phyloP scores from a whole-genome alignment of 2,113 vertebrate genomes.

The Notothenia rossii region DNA sequence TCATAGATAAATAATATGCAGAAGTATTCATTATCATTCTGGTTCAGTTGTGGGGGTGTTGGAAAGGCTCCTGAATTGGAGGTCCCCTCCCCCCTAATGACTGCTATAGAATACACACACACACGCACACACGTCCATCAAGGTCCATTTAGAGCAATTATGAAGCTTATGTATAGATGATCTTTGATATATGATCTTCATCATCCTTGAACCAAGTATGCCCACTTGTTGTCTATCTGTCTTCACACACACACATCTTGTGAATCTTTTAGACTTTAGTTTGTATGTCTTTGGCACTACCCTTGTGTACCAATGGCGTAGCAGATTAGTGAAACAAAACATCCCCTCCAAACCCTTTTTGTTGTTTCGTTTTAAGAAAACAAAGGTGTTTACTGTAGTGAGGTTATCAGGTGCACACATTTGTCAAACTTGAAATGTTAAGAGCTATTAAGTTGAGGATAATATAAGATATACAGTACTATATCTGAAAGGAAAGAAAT shows the following conservation, averaged over 20 bases:
- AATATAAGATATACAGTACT: background rate
- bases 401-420: background rate
- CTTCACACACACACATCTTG: no score
- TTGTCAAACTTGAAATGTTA: background rate
- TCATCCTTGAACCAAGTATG: background rate
- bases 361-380: background rate
- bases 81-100: conserved; percentile 60
- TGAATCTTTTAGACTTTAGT: background rate
- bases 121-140: background rate
- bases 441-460: background rate
- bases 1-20: conserved; percentile 26
- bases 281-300: background rate
- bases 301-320: background rate
- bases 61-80: conserved; percentile 42
- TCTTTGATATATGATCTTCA: background rate
- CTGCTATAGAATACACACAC: conserved; percentile 40
- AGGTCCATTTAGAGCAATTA: conserved; percentile 8
- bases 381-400: background rate
- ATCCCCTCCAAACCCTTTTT: background rate
- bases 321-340: background rate
- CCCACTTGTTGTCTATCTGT: background rate
- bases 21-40: conserved; percentile 44
- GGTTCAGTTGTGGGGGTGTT: conserved; percentile 34
- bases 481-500: background rate
- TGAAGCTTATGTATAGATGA: conserved; percentile 9